These are phyloP conservation scores for Aleiodes leptofemur DNA, from an alignment of 2,888 invertebrate genomes.

Conservation along the genomic window DNA sequence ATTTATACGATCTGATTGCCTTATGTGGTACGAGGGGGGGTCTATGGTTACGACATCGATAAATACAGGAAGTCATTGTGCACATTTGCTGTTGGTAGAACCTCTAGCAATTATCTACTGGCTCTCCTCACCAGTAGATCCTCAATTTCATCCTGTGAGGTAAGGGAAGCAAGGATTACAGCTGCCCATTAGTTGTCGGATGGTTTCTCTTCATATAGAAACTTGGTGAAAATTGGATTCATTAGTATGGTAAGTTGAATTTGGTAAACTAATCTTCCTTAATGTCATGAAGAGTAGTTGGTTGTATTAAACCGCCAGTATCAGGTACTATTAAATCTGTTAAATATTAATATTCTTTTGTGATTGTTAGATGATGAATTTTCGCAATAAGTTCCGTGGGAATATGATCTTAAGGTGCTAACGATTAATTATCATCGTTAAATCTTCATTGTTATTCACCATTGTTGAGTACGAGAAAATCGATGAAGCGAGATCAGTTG, in stretches of 20 bases:
- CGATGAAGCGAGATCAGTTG: neutral
- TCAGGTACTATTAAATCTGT: too few relatives aligned
- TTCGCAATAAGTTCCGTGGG: neutral
- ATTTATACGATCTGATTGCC: conserved; percentile 9
- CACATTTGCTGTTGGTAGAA: conserved; percentile 11
- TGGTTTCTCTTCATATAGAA: conserved; percentile 13
- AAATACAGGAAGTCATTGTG: conserved; percentile 38
- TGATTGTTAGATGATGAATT: neutral
- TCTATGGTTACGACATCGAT: conserved; percentile 31
- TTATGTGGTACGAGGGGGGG: neutral
- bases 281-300: neutral
- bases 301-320: too few relatives aligned
- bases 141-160: conserved; percentile 35
- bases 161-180: conserved; percentile 48
- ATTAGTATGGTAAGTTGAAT: neutral
- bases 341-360: too few relatives aligned
- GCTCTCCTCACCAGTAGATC: conserved; percentile 42
- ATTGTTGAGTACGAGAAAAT: too few relatives aligned
- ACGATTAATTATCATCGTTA: neutral
- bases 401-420: neutral
- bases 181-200: conserved; percentile 52
- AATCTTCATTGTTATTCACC: too few relatives aligned
- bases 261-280: conserved; percentile 13
- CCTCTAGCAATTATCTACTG: conserved; percentile 41
- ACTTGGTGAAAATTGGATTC: conserved; percentile 33